These are phyloP conservation scores for Coregonus clupeaformis DNA, from an alignment of 2,113 vertebrate species.

Conservation along the genomic window DNA sequence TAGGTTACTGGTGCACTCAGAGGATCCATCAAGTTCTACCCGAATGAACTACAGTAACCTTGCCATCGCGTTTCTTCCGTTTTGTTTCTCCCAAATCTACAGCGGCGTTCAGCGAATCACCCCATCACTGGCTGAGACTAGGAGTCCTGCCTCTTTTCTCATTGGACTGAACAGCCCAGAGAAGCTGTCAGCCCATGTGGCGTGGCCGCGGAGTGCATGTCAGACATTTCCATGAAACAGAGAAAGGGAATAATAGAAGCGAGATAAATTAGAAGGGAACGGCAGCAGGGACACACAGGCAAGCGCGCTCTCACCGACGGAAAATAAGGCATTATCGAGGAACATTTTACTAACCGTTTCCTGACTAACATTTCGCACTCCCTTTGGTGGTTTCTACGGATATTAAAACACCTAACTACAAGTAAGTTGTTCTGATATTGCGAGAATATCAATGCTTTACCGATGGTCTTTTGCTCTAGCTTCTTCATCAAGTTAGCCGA, in stretches of 20 bases:
- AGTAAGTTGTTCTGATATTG: conserved; percentile 3
- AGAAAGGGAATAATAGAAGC: conserved; percentile 44
- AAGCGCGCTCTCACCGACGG: background rate
- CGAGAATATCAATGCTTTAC: too few relatives aligned
- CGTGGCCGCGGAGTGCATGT: conserved; percentile 85
- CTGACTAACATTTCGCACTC: background rate
- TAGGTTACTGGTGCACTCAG: background rate
- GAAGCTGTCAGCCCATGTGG: conserved; percentile 98
- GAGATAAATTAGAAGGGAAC: conserved; percentile 38
- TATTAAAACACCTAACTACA: background rate
- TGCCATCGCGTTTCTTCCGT: conserved; percentile 2
- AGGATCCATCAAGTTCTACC: conserved; percentile 3
- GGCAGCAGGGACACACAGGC: background rate
- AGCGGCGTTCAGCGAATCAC: conserved; percentile 69
- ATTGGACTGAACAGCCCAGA: conserved; percentile 86
- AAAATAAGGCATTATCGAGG: conserved; percentile 7
- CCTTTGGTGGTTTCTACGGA: background rate
- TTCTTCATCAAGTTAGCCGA: too few relatives aligned
- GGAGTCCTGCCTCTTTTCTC: conserved; percentile 83
- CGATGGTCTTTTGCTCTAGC: too few relatives aligned
- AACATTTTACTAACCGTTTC: conserved; percentile 5
- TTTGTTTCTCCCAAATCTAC: conserved; percentile 33
- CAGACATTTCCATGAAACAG: conserved; percentile 87
- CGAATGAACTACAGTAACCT: conserved; percentile 71
- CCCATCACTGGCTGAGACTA: conserved; percentile 74